A percentile compares a stretch with the other conserved stretches of the same genome.
These are phyloP conservation scores for Odontesthes bonariensis DNA, from an alignment of 2,113 vertebrate genomes.

Conservation along the genomic window DNA sequence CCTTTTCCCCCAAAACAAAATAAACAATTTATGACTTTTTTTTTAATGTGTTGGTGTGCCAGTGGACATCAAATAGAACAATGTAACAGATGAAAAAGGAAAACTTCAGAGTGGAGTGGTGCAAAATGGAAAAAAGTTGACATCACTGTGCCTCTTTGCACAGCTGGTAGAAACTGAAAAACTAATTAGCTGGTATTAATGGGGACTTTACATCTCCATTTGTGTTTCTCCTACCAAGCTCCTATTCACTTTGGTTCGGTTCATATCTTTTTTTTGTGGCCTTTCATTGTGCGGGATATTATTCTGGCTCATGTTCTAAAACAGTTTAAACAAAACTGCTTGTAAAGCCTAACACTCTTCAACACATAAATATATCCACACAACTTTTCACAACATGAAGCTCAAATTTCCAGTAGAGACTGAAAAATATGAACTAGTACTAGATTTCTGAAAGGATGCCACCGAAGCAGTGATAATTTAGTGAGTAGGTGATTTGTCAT, in stretches of 20 bases:
- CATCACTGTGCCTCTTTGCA: slow-evolving; percentile 29
- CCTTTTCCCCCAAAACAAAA: background rate
- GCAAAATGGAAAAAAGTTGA: slow-evolving; percentile 40
- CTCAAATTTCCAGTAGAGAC: slow-evolving; percentile 54
- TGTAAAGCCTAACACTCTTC: slow-evolving; percentile 28
- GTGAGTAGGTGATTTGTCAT: slow-evolving; percentile 45
- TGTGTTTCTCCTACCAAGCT: slow-evolving; percentile 14
- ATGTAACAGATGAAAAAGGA: slow-evolving; percentile 19
- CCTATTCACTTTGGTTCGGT: slow-evolving; percentile 17
- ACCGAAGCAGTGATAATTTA: slow-evolving; percentile 35
- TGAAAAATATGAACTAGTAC: slow-evolving; percentile 55
- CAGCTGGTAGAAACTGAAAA: slow-evolving; percentile 57
- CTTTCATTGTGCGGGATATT: slow-evolving; percentile 29
- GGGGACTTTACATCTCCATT: slow-evolving; percentile 15
- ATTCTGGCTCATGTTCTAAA: slow-evolving; percentile 43
- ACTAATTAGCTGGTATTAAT: slow-evolving; percentile 45
- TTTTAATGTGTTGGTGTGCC: background rate
- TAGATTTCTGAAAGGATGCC: slow-evolving; percentile 15
- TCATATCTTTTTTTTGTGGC: slow-evolving; percentile 6
- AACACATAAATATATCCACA: background rate
- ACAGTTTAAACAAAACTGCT: slow-evolving; percentile 23
- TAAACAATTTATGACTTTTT: slow-evolving; percentile 1
- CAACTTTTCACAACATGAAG: slow-evolving; percentile 21
- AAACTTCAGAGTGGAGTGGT: slow-evolving; percentile 16
- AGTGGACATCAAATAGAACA: slow-evolving; percentile 1